phyloP scores from a whole-genome alignment of 2,888 invertebrate genomes.

The Coenonympha glycerion region DNA sequence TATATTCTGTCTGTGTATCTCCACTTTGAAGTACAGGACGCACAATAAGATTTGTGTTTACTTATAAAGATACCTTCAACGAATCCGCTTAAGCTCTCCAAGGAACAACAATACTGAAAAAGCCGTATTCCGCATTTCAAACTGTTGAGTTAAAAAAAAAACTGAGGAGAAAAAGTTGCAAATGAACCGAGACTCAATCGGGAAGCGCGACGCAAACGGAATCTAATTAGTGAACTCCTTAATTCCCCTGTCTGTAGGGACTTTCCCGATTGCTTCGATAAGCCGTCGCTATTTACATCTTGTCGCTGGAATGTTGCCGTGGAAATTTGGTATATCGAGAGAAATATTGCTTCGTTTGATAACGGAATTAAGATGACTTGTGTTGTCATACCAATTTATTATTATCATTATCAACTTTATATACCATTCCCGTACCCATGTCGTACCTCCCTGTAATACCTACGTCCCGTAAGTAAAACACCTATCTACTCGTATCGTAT shows the following conservation, averaged over 20 bases:
- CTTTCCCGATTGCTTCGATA: constrained; percentile 60
- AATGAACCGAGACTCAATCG: constrained; percentile 54
- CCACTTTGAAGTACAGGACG: no score
- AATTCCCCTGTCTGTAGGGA: constrained; percentile 55
- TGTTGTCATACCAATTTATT: no score
- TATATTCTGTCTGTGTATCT: no score
- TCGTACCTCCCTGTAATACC: no score
- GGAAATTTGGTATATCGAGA: neutral
- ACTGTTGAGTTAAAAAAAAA: constrained; percentile 41
- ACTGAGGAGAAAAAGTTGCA: constrained; percentile 36
- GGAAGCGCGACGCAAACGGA: constrained; percentile 65
- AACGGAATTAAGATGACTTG: no score
- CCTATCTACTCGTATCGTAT: no score
- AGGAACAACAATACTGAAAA: constrained; percentile 40
- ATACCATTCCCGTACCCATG: no score
- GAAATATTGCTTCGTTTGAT: no score
- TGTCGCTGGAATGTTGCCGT: neutral
- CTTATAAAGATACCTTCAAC: no score
- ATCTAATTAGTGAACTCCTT: constrained; percentile 70
- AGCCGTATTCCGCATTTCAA: constrained; percentile 58
- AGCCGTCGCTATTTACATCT: constrained; percentile 41
- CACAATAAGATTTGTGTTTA: no score
- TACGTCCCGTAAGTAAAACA: no score
- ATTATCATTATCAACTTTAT: no score
- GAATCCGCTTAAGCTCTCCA: constrained; percentile 43